Evolutionary conservation across 2,888 invertebrate species (phyloP).

Genomic region (Junonia oenone): DNA sequence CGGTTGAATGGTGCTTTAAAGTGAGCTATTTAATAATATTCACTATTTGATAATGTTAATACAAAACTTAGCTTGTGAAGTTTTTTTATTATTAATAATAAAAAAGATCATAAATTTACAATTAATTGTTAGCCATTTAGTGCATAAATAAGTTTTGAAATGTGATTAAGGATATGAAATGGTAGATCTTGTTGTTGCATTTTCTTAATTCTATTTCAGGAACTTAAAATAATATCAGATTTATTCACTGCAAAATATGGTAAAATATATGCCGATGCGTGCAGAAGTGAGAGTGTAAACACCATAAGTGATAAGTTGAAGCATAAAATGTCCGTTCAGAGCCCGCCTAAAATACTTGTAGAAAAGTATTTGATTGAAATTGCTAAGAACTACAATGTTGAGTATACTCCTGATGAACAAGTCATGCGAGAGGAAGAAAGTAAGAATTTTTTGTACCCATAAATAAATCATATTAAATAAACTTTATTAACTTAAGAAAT

Average conservation of each 20-base stretch:
- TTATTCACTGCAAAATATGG: slow-evolving; percentile 95
- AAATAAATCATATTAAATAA: no score
- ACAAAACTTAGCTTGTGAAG: no score
- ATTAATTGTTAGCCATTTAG: no score
- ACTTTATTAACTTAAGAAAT: no score
- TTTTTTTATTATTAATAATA: no score
- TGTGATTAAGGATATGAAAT: no score
- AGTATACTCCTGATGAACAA: slow-evolving; percentile 96
- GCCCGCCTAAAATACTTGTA: slow-evolving; percentile 96
- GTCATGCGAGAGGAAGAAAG: slow-evolving; percentile 88
- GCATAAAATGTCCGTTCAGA: slow-evolving; percentile 95
- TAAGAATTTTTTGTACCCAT: no score
- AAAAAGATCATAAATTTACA: no score
- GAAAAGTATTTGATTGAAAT: slow-evolving; percentile 97
- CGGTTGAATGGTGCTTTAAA: no score
- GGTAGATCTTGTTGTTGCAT: background rate
- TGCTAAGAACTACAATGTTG: slow-evolving; percentile 95
- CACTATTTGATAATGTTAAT: no score
- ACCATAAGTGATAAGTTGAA: slow-evolving; percentile 94
- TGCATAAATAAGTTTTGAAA: no score
- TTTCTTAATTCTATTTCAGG: slow-evolving; percentile 50
- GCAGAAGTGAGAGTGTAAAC: slow-evolving; percentile 88
- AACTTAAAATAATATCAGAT: slow-evolving; percentile 90
- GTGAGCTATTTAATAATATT: no score
- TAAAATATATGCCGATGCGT: slow-evolving; percentile 93